Evolutionary conservation across 2,888 invertebrate genomes (phyloP).

Genomic region (Amiota minor): DNA sequence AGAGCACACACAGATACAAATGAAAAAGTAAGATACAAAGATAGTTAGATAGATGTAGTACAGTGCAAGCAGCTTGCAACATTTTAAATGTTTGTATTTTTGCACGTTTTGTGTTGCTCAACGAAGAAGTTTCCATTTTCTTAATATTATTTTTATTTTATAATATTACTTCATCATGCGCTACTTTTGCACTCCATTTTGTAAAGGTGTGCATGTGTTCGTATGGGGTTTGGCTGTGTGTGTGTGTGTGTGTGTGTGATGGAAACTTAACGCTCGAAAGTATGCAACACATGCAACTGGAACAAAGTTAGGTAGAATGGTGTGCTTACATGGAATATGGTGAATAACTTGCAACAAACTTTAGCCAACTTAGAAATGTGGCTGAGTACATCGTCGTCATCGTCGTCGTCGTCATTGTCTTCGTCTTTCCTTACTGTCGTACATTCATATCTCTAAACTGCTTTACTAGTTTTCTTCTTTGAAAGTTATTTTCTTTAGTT

Average conservation of each 20-base stretch:
- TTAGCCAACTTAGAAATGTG: conserved; percentile 5
- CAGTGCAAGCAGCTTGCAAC: not conserved
- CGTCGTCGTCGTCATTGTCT: not conserved
- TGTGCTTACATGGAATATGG: not conserved
- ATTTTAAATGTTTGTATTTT: conserved; percentile 11
- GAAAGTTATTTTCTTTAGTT: not conserved
- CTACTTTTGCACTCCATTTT: conserved; percentile 5
- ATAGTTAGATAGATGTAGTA: not conserved
- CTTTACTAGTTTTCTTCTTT: not conserved
- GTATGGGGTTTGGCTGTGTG: not conserved
- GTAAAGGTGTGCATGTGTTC: not conserved
- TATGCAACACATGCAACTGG: conserved; percentile 21
- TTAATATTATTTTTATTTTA: too few relatives aligned
- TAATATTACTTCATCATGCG: not conserved
- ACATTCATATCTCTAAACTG: not conserved
- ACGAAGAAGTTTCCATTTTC: too few relatives aligned
- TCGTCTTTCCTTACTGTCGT: not conserved
- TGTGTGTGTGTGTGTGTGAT: not conserved
- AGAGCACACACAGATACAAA: not conserved
- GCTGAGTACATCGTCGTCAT: not conserved
- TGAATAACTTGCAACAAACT: conserved; percentile 16
- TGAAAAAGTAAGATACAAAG: too few relatives aligned
- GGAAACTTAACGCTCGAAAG: conserved; percentile 7
- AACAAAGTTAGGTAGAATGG: not conserved
- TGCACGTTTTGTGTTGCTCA: conserved; percentile 3